These are phyloP conservation scores for Motacilla tschutschensis DNA, from an alignment of 2,113 vertebrate species.

Conservation along the genomic window DNA sequence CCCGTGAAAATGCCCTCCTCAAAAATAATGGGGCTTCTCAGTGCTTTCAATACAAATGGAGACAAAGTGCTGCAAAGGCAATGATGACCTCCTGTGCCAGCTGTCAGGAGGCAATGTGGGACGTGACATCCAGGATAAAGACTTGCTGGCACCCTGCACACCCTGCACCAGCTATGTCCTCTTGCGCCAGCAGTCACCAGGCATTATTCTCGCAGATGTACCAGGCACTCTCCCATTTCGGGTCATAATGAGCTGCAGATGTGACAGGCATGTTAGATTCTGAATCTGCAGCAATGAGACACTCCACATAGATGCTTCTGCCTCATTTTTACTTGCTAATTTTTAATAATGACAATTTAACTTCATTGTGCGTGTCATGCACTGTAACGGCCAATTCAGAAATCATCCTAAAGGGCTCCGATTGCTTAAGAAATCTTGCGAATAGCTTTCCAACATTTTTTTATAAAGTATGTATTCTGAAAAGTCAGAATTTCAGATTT, in stretches of 20 bases:
- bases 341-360: constrained; percentile 63
- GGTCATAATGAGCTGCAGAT: constrained; percentile 46
- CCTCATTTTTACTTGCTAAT: constrained; percentile 44
- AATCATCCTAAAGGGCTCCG: constrained; percentile 37
- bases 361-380: background rate
- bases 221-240: background rate
- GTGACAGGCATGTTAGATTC: background rate
- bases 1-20: background rate
- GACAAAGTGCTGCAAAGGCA: background rate
- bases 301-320: constrained; percentile 1
- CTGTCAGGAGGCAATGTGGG: constrained; percentile 2
- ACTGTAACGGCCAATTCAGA: constrained; percentile 29
- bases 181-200: background rate
- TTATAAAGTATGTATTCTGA: background rate
- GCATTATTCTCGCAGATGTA: constrained; percentile 31
- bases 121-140: background rate
- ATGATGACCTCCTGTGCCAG: background rate
- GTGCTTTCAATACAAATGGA: background rate
- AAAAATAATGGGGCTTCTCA: background rate
- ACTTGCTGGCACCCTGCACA: background rate
- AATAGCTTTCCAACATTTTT: constrained; percentile 32
- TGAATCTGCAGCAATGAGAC: background rate
- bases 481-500: constrained; percentile 25
- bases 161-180: background rate
- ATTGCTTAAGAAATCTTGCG: constrained; percentile 51